phyloP scores from a whole-genome alignment of 2,888 invertebrate species.

The Tridacna gigas region DNA sequence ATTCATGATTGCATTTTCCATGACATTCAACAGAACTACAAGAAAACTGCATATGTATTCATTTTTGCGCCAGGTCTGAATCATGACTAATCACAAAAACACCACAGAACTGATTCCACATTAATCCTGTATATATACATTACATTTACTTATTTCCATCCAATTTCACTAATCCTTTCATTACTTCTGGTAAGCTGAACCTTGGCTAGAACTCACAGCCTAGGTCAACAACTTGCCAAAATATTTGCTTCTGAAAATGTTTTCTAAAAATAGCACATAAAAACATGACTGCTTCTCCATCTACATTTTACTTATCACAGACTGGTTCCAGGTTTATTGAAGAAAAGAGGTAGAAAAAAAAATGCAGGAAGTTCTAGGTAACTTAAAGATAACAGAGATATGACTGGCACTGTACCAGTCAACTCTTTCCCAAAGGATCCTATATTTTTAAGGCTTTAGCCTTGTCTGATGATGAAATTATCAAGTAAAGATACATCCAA shows the following conservation, averaged over 20 bases:
- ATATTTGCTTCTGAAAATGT: slow-evolving; percentile 11
- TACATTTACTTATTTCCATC: slow-evolving; percentile 12
- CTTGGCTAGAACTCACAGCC: not conserved
- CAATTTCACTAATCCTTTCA: slow-evolving; percentile 9
- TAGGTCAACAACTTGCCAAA: slow-evolving; percentile 14
- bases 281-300: slow-evolving; percentile 13
- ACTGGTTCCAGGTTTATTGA: slow-evolving; percentile 17
- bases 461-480: too few relatives aligned
- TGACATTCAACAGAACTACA: too few relatives aligned
- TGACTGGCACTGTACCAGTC: slow-evolving; percentile 13
- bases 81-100: not conserved
- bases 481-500: not conserved
- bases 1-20: too few relatives aligned
- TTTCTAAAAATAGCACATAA: slow-evolving; percentile 19
- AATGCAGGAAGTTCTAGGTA: not conserved
- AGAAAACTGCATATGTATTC: too few relatives aligned
- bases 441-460: not conserved
- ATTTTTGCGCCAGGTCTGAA: too few relatives aligned
- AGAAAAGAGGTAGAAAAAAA: not conserved
- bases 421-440: not conserved
- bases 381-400: slow-evolving; percentile 11
- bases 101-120: not conserved
- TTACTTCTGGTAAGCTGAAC: not conserved
- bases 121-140: not conserved
- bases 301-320: not conserved